Conservation (phyloP, 2,888 invertebrate genomes). For the Sialis lutaria region DNA sequence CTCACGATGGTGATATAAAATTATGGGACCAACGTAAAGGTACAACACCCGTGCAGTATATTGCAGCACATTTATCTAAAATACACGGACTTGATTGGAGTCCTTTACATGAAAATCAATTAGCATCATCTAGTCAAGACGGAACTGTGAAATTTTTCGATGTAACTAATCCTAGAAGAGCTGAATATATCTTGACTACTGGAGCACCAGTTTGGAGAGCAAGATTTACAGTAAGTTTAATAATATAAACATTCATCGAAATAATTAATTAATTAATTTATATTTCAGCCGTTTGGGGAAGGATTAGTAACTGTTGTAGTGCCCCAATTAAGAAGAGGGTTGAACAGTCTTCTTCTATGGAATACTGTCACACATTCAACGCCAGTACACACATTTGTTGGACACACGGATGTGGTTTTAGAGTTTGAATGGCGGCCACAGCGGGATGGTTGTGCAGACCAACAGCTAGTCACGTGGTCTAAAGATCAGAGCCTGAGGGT, state of each 20-base stretch:
- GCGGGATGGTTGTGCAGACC: conserved; percentile 36
- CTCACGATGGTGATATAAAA: conserved; percentile 90
- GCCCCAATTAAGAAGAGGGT: conserved; percentile 76
- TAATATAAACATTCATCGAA: not conserved
- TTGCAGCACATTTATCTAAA: conserved; percentile 78
- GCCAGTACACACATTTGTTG: conserved; percentile 81
- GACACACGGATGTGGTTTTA: conserved; percentile 83
- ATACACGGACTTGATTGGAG: conserved; percentile 94
- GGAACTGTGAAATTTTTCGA: conserved; percentile 91
- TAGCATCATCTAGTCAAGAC: conserved; percentile 89
- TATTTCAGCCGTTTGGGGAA: conserved; percentile 68
- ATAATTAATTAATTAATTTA: conserved; percentile 8
- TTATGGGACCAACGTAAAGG: conserved; percentile 90
- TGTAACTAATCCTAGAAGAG: conserved; percentile 65
- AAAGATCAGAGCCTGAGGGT: conserved; percentile 82
- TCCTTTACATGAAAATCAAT: conserved; percentile 63
- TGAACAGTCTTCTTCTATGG: conserved; percentile 68
- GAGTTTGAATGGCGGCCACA: conserved; percentile 89
- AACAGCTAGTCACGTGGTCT: conserved; percentile 87
- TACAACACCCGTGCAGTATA: conserved; percentile 74
- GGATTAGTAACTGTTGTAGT: conserved; percentile 84
- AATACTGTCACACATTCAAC: conserved; percentile 49
- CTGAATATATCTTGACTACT: conserved; percentile 71
- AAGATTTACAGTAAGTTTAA: conserved; percentile 49
- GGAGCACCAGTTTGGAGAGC: conserved; percentile 86